Conservation (phyloP, 1,140 invertebrate genomes). For the Zaprionus taronus region DNA sequence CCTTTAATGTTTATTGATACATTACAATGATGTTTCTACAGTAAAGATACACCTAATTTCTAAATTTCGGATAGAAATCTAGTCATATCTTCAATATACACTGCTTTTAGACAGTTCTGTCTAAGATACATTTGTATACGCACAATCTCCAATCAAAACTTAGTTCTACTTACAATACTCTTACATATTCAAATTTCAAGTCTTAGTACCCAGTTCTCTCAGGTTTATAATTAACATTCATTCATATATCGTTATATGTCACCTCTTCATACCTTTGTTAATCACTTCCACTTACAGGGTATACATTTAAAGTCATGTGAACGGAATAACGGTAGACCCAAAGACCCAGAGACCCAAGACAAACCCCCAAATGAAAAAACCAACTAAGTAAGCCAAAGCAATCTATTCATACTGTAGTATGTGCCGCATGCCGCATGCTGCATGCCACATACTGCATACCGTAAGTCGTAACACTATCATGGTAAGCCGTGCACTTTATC, state of each 20-base stretch:
- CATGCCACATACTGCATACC: constrained; percentile 16
- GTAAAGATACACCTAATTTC: too few relatives aligned
- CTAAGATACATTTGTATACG: too few relatives aligned
- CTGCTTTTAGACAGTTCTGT: too few relatives aligned
- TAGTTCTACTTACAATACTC: too few relatives aligned
- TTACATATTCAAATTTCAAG: not conserved
- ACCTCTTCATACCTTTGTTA: not conserved
- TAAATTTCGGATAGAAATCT: too few relatives aligned
- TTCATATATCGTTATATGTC: not conserved
- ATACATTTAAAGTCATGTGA: constrained; percentile 32
- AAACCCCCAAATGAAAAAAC: constrained; percentile 16
- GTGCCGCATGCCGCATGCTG: not conserved
- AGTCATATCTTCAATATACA: too few relatives aligned
- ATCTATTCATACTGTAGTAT: constrained; percentile 11
- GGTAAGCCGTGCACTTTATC: constrained; percentile 69
- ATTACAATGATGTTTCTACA: too few relatives aligned
- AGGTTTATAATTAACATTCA: not conserved
- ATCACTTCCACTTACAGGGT: not conserved
- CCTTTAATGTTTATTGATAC: too few relatives aligned
- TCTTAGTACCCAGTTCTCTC: not conserved
- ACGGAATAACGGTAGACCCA: constrained; percentile 17
- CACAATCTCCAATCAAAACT: too few relatives aligned
- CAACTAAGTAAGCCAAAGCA: constrained; percentile 36
- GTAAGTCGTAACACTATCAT: constrained; percentile 24
- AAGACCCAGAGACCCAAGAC: constrained; percentile 29